Evolutionary conservation across 30 jellyfish, hydroid and myxozoan genomes (phyloP), one percentile per base, ranked within the genome.

Genomic region (Cassiopea andromeda): DNA sequence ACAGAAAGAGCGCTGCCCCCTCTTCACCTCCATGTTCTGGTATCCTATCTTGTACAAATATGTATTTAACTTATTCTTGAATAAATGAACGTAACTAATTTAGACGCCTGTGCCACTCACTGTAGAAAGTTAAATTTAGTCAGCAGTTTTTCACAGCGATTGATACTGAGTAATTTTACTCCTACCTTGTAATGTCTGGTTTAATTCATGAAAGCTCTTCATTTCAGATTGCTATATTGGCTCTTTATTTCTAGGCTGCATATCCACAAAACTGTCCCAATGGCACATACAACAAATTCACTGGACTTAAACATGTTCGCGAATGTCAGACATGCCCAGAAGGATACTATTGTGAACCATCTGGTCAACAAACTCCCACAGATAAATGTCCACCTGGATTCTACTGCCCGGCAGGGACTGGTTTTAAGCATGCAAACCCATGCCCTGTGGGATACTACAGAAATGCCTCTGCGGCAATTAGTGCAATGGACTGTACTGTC

Each of bases 381-480:
- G 97, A 60, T 81, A 82, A 80, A 48, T 96, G 99, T 85, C 98
- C 98, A 15, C 98, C 97, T 73, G 99, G 99, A 44, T 92, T 92
- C 87, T 96, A 4, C 84, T 96, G 99, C 76, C 99, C 99, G 13
- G 88, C 83, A 43, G 97, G 98, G 15, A 96, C 99, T 2, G 97
- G 97, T 12, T 83, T 86, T 89, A 92, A 78, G 82, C 93, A 87
- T 80, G 45, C 88, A 44, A 54, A 91, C 80, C 99, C 99, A 57
- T 96, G 99, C 68, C 99, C 98, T 6, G 97, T 92, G 48, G 99
- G 99, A 14, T 96, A 87, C 78, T 96, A 96, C 84, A 76, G 99
- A 73, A 96, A 96, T 78, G 92, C 96, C n/a, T 96, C 99, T 10
- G 97, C 99, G 13, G 98, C 98, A 1, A 88, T 96, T 45, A 92